Conservation (phyloP, 2,797 vertebrate species). For the Pangasius larnaudii region DNA sequence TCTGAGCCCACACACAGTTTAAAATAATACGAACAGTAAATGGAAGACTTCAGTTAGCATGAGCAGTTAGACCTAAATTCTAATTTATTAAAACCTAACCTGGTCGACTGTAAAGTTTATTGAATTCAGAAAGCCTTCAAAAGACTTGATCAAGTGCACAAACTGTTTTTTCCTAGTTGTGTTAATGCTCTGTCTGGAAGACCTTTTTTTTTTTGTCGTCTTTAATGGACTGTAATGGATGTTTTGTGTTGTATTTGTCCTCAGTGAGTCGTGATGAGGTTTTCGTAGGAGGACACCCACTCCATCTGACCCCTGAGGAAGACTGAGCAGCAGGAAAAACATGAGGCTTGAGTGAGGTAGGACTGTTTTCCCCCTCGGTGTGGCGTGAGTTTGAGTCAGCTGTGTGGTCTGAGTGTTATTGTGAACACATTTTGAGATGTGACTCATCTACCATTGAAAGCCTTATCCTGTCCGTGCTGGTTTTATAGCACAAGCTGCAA, state of each 20-base stretch:
- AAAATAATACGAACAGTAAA: neutral
- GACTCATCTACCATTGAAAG: neutral
- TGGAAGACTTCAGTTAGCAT: neutral
- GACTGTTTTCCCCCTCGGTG: neutral
- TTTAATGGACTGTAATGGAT: neutral
- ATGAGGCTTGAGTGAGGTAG: slow-evolving; percentile 74
- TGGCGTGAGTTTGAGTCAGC: neutral
- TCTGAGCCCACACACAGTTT: neutral
- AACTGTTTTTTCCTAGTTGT: neutral
- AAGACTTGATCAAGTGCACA: neutral
- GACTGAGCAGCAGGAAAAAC: slow-evolving; percentile 64
- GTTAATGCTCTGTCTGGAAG: neutral
- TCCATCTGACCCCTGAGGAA: slow-evolving; percentile 61
- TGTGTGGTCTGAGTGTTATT: neutral
- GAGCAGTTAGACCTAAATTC: neutral
- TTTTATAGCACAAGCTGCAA: neutral
- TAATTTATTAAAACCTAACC: neutral
- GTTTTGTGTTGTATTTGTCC: slow-evolving; percentile 20
- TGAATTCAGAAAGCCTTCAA: neutral
- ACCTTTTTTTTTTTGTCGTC: neutral
- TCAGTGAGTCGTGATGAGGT: slow-evolving; percentile 38
- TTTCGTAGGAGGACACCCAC: slow-evolving; percentile 24
- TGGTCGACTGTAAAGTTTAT: neutral
- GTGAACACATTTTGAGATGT: neutral
- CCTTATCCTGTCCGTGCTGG: neutral